These are phyloP conservation scores for Telmatochromis sp. DNA, from an alignment of 2,113 vertebrate species.

Conservation along the genomic window DNA sequence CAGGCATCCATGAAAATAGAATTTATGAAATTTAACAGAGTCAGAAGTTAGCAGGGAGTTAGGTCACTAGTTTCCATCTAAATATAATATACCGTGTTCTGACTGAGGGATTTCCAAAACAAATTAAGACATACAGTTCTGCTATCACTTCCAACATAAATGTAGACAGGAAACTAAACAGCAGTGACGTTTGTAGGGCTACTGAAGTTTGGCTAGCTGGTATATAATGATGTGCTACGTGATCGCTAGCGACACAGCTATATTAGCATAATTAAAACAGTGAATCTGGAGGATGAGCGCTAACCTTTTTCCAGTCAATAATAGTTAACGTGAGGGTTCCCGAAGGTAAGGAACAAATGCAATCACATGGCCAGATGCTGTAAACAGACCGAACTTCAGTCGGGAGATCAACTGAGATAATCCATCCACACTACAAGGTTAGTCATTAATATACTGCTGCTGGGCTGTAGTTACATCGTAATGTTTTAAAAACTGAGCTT, in stretches of 20 bases:
- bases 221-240: too few species aligned
- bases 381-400: neutral
- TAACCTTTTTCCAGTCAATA: neutral
- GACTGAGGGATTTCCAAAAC: accelerated
- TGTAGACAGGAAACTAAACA: too few species aligned
- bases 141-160: too few species aligned
- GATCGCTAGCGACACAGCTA: too few species aligned
- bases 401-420: neutral
- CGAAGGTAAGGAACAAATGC: accelerated
- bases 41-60: neutral
- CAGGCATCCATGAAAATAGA: neutral
- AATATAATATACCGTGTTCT: neutral
- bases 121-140: neutral
- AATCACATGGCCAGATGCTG: neutral
- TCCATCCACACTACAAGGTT: accelerated
- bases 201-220: too few species aligned
- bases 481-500: too few species aligned
- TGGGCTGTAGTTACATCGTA: neutral
- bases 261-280: too few species aligned
- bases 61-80: neutral
- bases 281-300: neutral
- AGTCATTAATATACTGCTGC: neutral
- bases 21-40: neutral
- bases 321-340: neutral
- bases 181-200: too few species aligned